Percentiles rank a stretch among this genome's conserved stretches.
phyloP scores from a whole-genome alignment of 2,113 vertebrate species.

The Dicrurus megarhynchus region DNA sequence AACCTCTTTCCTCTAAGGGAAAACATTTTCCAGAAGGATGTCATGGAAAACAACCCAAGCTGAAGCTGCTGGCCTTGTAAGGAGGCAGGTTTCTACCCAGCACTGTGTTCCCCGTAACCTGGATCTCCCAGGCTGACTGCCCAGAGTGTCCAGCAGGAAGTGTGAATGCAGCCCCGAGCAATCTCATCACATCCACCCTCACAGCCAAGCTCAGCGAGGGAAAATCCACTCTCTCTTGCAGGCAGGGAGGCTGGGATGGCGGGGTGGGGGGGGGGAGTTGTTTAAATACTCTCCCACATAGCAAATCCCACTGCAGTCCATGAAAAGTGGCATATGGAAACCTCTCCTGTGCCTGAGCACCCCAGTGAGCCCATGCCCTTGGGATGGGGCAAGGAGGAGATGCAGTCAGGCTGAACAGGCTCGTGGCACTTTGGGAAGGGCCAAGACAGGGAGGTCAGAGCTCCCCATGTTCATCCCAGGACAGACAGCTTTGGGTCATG shows the following conservation, averaged over 20 bases:
- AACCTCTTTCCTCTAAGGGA: not conserved
- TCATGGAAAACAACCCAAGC: not conserved
- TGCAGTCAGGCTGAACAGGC: not conserved
- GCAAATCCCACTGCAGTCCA: not conserved
- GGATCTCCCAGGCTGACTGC: not conserved
- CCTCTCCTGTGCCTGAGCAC: not conserved
- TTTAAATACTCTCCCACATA: not conserved
- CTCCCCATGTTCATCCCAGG: accelerated
- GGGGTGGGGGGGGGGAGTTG: not conserved
- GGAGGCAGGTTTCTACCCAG: not conserved
- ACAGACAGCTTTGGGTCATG: accelerated
- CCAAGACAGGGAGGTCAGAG: not conserved
- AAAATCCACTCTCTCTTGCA: not conserved
- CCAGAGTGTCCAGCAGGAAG: not conserved
- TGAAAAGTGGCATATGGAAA: not conserved
- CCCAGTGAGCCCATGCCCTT: accelerated
- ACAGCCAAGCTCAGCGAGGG: not conserved
- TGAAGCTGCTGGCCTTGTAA: not conserved
- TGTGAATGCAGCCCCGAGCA: not conserved
- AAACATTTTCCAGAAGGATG: not conserved
- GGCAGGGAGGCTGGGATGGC: not conserved
- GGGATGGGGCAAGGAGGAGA: not conserved
- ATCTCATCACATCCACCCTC: not conserved
- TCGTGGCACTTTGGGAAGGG: not conserved
- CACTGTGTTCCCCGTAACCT: not conserved